Evolutionary conservation across 2,797 vertebrate genomes (phyloP).

Genomic region (Pygocentrus nattereri): DNA sequence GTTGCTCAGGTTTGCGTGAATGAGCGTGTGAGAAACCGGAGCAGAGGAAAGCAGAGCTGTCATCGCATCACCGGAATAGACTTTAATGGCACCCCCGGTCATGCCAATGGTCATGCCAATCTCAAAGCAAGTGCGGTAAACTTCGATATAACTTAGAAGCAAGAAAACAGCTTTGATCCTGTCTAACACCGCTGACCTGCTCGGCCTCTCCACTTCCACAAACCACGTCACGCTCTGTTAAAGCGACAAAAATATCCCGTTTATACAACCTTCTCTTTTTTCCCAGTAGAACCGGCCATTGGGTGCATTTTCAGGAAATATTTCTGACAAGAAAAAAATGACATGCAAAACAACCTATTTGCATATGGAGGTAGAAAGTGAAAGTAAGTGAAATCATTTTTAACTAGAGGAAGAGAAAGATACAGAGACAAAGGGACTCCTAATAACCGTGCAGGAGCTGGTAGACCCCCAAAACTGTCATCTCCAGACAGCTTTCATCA

Average conservation of each 20-base stretch:
- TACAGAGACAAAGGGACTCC: too few relatives aligned
- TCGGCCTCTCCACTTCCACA: background rate
- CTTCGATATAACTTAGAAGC: background rate
- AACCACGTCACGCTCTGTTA: background rate
- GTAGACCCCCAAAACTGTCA: too few relatives aligned
- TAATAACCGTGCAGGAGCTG: too few relatives aligned
- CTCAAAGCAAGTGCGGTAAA: background rate
- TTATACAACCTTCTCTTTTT: too few relatives aligned
- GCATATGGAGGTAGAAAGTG: too few relatives aligned
- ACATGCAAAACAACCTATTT: too few relatives aligned
- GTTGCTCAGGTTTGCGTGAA: background rate
- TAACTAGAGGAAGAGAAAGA: too few relatives aligned
- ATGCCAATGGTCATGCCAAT: background rate
- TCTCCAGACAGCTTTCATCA: too few relatives aligned
- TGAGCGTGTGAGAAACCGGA: slow-evolving; percentile 26
- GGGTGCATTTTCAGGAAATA: too few relatives aligned
- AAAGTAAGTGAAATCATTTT: too few relatives aligned
- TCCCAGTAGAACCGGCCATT: too few relatives aligned
- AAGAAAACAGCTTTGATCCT: background rate
- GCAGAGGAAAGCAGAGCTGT: slow-evolving; percentile 11
- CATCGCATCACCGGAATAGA: background rate
- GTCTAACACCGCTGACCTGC: background rate
- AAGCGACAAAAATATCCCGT: background rate
- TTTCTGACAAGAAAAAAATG: too few relatives aligned
- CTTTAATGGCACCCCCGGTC: background rate